phyloP scores from a whole-genome alignment of 2,797 vertebrate species.

The Dipus sagitta region DNA sequence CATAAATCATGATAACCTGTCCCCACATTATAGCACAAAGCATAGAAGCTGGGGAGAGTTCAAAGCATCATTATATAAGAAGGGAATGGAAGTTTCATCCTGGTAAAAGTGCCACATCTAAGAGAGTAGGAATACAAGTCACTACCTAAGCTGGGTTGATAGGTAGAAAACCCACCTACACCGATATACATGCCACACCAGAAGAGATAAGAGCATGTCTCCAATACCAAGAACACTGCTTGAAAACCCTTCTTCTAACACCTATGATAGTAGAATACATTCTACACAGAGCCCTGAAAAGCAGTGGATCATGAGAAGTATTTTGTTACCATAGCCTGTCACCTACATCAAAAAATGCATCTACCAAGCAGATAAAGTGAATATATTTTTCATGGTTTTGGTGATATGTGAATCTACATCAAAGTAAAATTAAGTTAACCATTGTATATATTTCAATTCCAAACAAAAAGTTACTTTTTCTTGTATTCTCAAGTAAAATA shows the following conservation, averaged over 20 bases:
- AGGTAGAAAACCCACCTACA: constrained; percentile 7
- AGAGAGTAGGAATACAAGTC: neutral
- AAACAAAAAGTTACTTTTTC: neutral
- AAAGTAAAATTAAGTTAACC: constrained; percentile 57
- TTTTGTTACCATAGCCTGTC: constrained; percentile 34
- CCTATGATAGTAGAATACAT: constrained; percentile 40
- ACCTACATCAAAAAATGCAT: constrained; percentile 49
- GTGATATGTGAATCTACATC: constrained; percentile 43
- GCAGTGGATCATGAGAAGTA: constrained; percentile 26
- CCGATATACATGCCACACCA: neutral
- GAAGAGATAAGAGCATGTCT: constrained; percentile 20
- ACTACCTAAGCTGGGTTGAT: neutral
- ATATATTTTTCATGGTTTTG: constrained; percentile 20
- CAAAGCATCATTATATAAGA: neutral
- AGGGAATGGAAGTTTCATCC: neutral
- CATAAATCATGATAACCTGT: neutral
- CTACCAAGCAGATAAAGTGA: constrained; percentile 53
- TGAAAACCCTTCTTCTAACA: constrained; percentile 41
- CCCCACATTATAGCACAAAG: neutral
- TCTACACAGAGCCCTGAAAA: constrained; percentile 26
- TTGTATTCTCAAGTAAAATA: constrained; percentile 46
- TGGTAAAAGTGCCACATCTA: neutral
- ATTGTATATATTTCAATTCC: constrained; percentile 24
- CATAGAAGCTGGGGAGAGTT: neutral
- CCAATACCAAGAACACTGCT: constrained; percentile 5